Base-by-base conservation (phyloP, 2,797 vertebrate species). In the Melanotaenia pygmaea region DNA sequence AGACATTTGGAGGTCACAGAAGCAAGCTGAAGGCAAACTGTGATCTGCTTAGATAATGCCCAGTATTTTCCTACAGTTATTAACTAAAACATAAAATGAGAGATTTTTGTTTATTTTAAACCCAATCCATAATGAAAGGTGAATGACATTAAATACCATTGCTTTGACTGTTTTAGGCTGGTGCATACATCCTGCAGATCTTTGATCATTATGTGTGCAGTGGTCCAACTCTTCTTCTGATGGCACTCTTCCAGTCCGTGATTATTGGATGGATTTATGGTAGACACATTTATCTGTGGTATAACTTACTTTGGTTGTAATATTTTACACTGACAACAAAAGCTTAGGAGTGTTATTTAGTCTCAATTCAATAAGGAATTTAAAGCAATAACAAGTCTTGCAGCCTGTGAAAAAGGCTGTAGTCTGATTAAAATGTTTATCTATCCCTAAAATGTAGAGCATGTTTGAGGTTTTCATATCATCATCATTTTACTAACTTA, bases 161-260 rank as follows among this genome's bases (percentile, higher is more conserved):
- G 1, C 34, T 2, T 59, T 63, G 18, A 20, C 8, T 67, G 32
- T 64, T 76, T 34, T 30, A 94, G 93, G 91, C 67, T 24, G 93
- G 92, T 0, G 67, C 83, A 24, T 94, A 93, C 76, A 88, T 93
- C 72, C 77, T 94, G 70, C 91, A 90, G 83, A 90, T 94, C 76
- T 93, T 94, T 76, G 93, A 94, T 72, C 93, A 94, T 59, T 93
- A 92, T 56, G 91, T 94, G 1, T 93, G 92, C 78, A 94, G 93
- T 24, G 93, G 92, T 22, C 80, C 90, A 16, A 85, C 90, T 62
- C 87, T 94, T 26, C 86, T 94, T 20, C 78, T 94, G 62, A 75
- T 93, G 84, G 91, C 93, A 45, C 79, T 92, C 38, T 86, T 86
- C 32, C 91, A 93, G 84, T 93, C 92, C 26, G 38, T 91, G 32